These are phyloP conservation scores for Drosophila fungiperda DNA, from an alignment of 2,888 invertebrate genomes.

Conservation along the genomic window DNA sequence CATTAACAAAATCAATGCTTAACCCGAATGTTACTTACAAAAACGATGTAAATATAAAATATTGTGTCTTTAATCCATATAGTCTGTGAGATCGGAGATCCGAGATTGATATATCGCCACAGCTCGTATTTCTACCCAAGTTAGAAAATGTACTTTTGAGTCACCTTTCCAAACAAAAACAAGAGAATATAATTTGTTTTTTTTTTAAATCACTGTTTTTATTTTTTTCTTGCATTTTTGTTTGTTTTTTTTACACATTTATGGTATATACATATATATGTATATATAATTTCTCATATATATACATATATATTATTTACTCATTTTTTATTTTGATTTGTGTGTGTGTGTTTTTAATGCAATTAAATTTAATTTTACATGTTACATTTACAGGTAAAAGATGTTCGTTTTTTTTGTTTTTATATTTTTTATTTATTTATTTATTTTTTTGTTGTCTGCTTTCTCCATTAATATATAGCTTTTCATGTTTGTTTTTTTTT, in stretches of 20 bases:
- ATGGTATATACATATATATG: slow-evolving; percentile 46
- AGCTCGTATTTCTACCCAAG: neutral
- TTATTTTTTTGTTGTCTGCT: slow-evolving; percentile 46
- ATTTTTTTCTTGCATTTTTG: slow-evolving; percentile 64
- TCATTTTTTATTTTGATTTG: slow-evolving; percentile 37
- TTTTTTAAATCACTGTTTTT: slow-evolving; percentile 62
- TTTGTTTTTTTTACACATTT: slow-evolving; percentile 77
- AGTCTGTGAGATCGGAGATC: neutral
- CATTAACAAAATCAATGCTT: neutral
- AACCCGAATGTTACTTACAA: neutral
- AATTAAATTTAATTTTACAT: slow-evolving; percentile 76
- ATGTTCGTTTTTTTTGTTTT: slow-evolving; percentile 42
- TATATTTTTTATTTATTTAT: slow-evolving; percentile 8
- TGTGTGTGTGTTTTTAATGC: slow-evolving; percentile 36
- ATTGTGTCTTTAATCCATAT: neutral
- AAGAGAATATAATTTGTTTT: neutral
- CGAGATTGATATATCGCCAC: neutral
- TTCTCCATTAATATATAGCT: slow-evolving; percentile 48
- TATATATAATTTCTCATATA: slow-evolving; percentile 50
- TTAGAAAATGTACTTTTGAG: neutral
- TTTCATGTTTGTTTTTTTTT: slow-evolving; percentile 31
- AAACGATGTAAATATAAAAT: neutral
- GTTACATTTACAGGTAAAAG: slow-evolving; percentile 78
- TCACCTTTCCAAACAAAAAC: neutral
- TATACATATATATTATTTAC: slow-evolving; percentile 30